phyloP scores from a whole-genome alignment of 2,797 vertebrate species.

The Rhabdomys pumilio region DNA sequence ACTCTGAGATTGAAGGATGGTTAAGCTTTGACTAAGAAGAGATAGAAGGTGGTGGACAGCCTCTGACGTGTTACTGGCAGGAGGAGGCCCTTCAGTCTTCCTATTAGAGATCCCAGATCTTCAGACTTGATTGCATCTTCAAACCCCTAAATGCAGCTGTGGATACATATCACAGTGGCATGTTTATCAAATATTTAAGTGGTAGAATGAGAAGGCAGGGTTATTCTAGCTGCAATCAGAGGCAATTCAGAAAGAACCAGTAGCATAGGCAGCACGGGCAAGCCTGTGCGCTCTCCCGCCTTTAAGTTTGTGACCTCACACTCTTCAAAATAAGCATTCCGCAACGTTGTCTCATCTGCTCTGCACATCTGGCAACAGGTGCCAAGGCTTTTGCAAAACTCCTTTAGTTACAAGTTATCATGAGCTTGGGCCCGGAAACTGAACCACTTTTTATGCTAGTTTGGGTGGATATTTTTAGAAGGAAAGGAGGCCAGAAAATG shows the following conservation, averaged over 20 bases:
- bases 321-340: too few species aligned
- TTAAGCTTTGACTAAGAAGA: background rate
- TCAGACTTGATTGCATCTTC: background rate
- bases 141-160: background rate
- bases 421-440: background rate
- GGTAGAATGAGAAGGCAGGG: background rate
- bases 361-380: background rate
- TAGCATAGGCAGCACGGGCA: background rate
- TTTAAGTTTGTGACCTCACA: background rate
- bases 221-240: background rate
- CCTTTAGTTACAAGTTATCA: background rate
- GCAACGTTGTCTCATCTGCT: background rate
- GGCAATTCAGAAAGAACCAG: background rate
- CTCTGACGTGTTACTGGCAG: background rate
- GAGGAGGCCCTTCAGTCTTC: background rate
- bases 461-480: background rate
- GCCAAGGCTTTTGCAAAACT: background rate
- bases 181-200: background rate
- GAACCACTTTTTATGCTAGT: background rate
- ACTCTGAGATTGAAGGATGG: too few species aligned
- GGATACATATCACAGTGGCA: background rate
- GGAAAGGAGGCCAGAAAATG: background rate
- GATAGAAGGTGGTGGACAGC: too few species aligned
- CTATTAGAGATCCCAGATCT: background rate
- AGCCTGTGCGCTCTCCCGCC: rapidly evolving